Evolutionary conservation across 2,888 invertebrate species (phyloP).

Genomic region (Helleia helle): DNA sequence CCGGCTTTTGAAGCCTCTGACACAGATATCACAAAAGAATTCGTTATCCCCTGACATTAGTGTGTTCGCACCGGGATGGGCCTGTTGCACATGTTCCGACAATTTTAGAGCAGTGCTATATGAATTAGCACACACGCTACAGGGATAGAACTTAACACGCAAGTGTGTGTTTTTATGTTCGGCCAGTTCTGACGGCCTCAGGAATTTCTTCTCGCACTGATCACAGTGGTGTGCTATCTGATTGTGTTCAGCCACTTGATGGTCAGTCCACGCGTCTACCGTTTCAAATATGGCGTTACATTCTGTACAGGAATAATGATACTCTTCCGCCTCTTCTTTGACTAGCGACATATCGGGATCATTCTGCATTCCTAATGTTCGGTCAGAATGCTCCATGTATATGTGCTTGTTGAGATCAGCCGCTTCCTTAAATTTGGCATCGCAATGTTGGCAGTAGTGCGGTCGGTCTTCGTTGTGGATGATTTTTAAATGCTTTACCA

Average conservation of each 20-base stretch:
- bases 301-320: constrained; percentile 75
- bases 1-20: constrained; percentile 73
- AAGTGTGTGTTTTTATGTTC: constrained; percentile 79
- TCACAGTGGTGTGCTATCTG: constrained; percentile 72
- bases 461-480: constrained; percentile 63
- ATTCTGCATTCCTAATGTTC: constrained; percentile 36
- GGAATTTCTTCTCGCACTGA: constrained; percentile 77
- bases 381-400: constrained; percentile 71
- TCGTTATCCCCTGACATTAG: constrained; percentile 38
- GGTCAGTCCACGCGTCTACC: constrained; percentile 72
- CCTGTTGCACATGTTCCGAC: constrained; percentile 69
- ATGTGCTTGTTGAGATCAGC: constrained; percentile 74
- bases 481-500: constrained; percentile 72
- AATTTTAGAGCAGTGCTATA: constrained; percentile 77
- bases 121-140: constrained; percentile 72
- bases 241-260: constrained; percentile 71
- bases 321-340: constrained; percentile 66
- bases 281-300: constrained; percentile 74
- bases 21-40: constrained; percentile 74
- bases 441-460: constrained; percentile 75
- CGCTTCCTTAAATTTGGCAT: constrained; percentile 69
- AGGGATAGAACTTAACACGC: constrained; percentile 77
- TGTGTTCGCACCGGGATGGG: constrained; percentile 52
- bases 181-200: constrained; percentile 73
- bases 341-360: constrained; percentile 61